phyloP scores from a whole-genome alignment of 2,888 invertebrate species.

The Macrophya annulata region DNA sequence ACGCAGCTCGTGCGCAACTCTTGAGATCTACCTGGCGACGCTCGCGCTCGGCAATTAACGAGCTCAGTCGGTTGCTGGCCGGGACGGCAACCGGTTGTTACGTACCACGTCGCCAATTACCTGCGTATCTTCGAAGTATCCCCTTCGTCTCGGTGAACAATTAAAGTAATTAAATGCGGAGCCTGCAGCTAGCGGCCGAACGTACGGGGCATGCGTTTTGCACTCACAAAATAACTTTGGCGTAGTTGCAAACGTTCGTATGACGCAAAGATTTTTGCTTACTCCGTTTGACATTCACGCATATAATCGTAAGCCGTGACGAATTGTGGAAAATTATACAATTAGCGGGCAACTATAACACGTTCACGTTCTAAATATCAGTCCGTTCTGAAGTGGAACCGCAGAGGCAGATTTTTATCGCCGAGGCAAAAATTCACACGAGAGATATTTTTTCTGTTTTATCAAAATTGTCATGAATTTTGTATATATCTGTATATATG shows the following conservation, averaged over 20 bases:
- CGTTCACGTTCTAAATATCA: background rate
- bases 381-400: background rate
- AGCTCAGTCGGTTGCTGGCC: conserved; percentile 49
- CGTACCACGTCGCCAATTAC: conserved; percentile 52
- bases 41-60: conserved; percentile 51
- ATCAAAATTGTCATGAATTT: conserved; percentile 8
- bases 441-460: background rate
- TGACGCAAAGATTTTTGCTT: conserved; percentile 33
- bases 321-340: conserved; percentile 45
- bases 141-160: conserved; percentile 54
- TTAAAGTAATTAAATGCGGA: conserved; percentile 52
- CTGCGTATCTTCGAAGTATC: conserved; percentile 53
- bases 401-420: conserved; percentile 33
- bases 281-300: conserved; percentile 15
- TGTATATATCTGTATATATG: background rate
- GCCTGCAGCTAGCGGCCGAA: conserved; percentile 35
- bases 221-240: conserved; percentile 44
- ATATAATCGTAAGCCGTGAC: conserved; percentile 41
- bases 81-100: conserved; percentile 52
- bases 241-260: conserved; percentile 18
- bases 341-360: background rate
- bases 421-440: background rate
- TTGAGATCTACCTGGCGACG: conserved; percentile 51
- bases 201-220: conserved; percentile 33
- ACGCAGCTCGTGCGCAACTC: conserved; percentile 54